These are phyloP conservation scores for Aphodius sticticus DNA, from an alignment of 2,888 invertebrate genomes.

Conservation along the genomic window DNA sequence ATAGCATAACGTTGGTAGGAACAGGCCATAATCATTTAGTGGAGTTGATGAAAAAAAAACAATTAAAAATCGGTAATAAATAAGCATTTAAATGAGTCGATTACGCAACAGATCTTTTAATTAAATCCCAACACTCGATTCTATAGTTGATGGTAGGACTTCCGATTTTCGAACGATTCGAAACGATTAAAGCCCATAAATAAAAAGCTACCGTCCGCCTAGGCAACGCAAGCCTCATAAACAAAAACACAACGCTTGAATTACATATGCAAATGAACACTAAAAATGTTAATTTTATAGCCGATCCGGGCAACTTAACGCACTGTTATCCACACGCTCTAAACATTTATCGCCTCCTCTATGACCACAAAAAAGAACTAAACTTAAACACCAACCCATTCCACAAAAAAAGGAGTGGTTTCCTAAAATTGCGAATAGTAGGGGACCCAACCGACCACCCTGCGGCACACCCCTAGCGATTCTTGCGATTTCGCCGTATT, in stretches of 20 bases:
- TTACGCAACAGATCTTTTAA: neutral
- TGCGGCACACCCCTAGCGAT: neutral
- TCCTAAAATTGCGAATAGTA: neutral
- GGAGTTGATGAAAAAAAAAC: neutral
- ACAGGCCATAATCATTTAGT: neutral
- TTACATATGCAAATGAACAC: slow-evolving; percentile 23
- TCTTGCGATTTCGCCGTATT: neutral
- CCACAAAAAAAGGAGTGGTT: neutral
- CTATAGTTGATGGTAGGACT: neutral
- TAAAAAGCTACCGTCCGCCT: neutral
- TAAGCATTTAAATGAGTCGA: neutral
- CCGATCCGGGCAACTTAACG: neutral
- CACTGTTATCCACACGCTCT: slow-evolving; percentile 6
- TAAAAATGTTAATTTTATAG: slow-evolving; percentile 23
- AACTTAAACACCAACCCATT: neutral
- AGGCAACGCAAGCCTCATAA: neutral
- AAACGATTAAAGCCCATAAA: neutral
- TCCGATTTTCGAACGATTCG: neutral
- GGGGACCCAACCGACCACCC: neutral
- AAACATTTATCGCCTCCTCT: neutral
- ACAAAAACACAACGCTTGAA: neutral
- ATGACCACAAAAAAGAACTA: neutral
- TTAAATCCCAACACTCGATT: neutral
- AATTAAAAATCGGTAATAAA: neutral
- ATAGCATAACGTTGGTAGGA: neutral